Conservation (phyloP, 2,113 vertebrate species). For the Crotalus helleri region DNA sequence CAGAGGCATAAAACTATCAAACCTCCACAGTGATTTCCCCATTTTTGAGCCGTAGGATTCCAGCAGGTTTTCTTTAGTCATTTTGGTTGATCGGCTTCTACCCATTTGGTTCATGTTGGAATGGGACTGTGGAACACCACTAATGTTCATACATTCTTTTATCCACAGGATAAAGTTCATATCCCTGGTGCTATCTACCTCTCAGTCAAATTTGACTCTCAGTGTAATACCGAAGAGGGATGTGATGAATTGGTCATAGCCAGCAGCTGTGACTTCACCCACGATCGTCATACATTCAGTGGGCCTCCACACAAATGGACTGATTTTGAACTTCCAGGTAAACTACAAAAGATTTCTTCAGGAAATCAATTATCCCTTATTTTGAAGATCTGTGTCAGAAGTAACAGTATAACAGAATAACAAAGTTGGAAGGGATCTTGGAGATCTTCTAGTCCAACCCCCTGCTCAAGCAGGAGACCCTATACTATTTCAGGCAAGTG, state of each 20-base stretch:
- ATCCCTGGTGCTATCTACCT: conserved; percentile 97
- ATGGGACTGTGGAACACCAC: not conserved
- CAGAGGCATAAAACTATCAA: not conserved
- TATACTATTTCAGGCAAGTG: not conserved
- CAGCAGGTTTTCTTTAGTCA: not conserved
- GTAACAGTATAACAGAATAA: not conserved
- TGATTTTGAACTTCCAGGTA: conserved; percentile 95
- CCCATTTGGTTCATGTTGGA: not conserved
- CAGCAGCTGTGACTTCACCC: conserved; percentile 90
- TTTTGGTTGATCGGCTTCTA: not conserved
- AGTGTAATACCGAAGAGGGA: conserved; percentile 93
- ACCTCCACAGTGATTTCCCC: not conserved
- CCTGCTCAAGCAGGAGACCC: not conserved
- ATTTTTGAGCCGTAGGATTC: not conserved
- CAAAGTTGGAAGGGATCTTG: not conserved
- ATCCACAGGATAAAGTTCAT: conserved; percentile 90
- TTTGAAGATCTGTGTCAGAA: not conserved
- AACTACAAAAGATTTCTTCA: not conserved
- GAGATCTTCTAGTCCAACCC: not conserved
- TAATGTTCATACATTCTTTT: not conserved
- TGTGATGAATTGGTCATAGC: conserved; percentile 93
- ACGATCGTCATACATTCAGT: conserved; percentile 91
- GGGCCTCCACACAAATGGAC: conserved; percentile 93
- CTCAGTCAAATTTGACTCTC: conserved; percentile 91
- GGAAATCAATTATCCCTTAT: not conserved